These are phyloP conservation scores for Phragmatobia fuliginosa DNA, from an alignment of 2,888 invertebrate genomes.

Conservation along the genomic window DNA sequence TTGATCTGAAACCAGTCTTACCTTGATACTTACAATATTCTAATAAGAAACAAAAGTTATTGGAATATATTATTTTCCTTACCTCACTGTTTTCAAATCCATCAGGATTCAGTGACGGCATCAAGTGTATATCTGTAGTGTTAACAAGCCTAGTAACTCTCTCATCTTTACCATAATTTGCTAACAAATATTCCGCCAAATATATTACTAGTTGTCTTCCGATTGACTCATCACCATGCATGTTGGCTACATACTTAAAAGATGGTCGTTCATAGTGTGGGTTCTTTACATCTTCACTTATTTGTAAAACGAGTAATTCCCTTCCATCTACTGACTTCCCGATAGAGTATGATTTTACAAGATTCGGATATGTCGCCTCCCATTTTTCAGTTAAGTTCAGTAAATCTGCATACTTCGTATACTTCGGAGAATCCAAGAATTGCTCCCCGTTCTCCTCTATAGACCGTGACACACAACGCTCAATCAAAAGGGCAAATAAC, in stretches of 20 bases:
- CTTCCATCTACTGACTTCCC: constrained; percentile 95
- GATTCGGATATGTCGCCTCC: constrained; percentile 88
- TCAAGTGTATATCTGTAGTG: constrained; percentile 95
- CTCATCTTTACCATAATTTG: constrained; percentile 90
- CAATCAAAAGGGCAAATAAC: constrained; percentile 71
- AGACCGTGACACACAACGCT: constrained; percentile 69
- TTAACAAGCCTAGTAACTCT: constrained; percentile 93
- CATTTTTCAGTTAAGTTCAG: constrained; percentile 88
- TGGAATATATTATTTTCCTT: constrained; percentile 52
- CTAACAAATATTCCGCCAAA: constrained; percentile 93
- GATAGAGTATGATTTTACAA: constrained; percentile 90
- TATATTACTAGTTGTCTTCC: constrained; percentile 94
- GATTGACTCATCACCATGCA: constrained; percentile 98
- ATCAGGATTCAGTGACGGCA: constrained; percentile 99
- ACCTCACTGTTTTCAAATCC: constrained; percentile 95
- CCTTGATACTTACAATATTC: neutral
- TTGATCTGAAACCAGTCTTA: neutral
- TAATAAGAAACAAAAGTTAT: neutral
- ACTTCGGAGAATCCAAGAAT: constrained; percentile 87
- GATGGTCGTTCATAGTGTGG: constrained; percentile 91
- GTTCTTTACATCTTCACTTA: constrained; percentile 89
- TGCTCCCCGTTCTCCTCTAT: constrained; percentile 79
- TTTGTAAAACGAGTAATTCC: constrained; percentile 93
- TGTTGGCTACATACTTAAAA: constrained; percentile 97
- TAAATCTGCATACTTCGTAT: constrained; percentile 91